Conservation (phyloP, 2,113 vertebrate genomes). For the Pelecanoides urinatrix region DNA sequence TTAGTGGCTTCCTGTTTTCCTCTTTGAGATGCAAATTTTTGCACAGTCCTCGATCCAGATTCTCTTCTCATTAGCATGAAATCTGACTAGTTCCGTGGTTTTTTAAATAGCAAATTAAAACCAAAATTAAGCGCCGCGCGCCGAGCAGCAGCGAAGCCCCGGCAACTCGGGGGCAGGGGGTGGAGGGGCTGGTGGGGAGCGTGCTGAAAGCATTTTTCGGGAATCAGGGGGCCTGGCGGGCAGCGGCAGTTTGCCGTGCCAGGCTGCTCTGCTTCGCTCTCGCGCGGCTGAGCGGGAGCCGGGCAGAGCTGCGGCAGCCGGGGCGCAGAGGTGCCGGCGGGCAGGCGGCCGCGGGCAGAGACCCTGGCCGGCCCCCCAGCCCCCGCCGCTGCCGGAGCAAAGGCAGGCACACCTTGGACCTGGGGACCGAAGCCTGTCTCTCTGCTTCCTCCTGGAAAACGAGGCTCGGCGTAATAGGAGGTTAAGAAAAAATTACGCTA, state of each 20-base stretch:
- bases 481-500: not conserved
- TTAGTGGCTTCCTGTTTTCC: slow-evolving; percentile 58
- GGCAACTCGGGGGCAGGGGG: not conserved
- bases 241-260: not conserved
- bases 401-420: rapidly evolving
- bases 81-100: slow-evolving; percentile 49
- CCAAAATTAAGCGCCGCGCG: not conserved
- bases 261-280: not conserved
- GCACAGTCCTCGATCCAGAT: slow-evolving; percentile 60
- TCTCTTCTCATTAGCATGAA: slow-evolving; percentile 67
- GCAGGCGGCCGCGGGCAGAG: not conserved
- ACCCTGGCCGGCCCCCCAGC: not conserved
- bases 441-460: not conserved
- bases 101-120: slow-evolving; percentile 33
- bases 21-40: slow-evolving; percentile 72
- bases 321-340: not conserved
- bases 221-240: not conserved
- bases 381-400: not conserved
- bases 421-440: rapidly evolving
- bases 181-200: not conserved
- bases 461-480: not conserved
- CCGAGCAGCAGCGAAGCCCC: not conserved
- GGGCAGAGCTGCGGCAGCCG: not conserved
- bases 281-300: not conserved
- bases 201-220: not conserved